Conservation (phyloP, 2,797 vertebrate genomes). For the Poeciliopsis turneri region DNA sequence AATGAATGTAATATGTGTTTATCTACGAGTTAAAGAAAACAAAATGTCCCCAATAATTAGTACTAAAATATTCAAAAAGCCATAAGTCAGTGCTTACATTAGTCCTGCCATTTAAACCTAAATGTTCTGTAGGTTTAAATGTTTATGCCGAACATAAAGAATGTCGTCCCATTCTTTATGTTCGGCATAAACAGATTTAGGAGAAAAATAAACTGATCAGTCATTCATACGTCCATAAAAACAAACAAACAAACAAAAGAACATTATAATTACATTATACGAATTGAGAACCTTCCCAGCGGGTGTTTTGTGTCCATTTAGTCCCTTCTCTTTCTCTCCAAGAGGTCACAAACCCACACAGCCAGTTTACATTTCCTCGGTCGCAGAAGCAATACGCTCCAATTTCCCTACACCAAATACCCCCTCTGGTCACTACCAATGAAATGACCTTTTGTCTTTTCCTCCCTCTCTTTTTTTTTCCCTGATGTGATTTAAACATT, state of each 20-base stretch:
- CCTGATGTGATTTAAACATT: conserved; percentile 71
- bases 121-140: too few relatives aligned
- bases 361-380: conserved; percentile 82
- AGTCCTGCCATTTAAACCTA: conserved; percentile 38
- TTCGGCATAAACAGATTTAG: conserved; percentile 32
- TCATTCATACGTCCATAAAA: conserved; percentile 27
- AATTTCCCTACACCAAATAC: conserved; percentile 81
- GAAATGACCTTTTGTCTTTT: conserved; percentile 78
- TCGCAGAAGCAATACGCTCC: conserved; percentile 82
- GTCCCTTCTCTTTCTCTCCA: conserved; percentile 62
- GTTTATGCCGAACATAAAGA: too few relatives aligned
- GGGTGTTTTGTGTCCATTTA: conserved; percentile 82
- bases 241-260: background rate
- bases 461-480: conserved; percentile 28
- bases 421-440: conserved; percentile 83
- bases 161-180: conserved; percentile 41
- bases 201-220: conserved; percentile 53
- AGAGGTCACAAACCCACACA: conserved; percentile 81
- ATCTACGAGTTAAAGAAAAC: background rate
- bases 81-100: background rate
- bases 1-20: background rate
- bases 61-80: background rate
- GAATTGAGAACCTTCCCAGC: conserved; percentile 71
- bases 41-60: background rate
- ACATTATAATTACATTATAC: conserved; percentile 73